These are phyloP conservation scores for Fukomys damarensis DNA, from an alignment of 2,113 vertebrate genomes.

Conservation along the genomic window DNA sequence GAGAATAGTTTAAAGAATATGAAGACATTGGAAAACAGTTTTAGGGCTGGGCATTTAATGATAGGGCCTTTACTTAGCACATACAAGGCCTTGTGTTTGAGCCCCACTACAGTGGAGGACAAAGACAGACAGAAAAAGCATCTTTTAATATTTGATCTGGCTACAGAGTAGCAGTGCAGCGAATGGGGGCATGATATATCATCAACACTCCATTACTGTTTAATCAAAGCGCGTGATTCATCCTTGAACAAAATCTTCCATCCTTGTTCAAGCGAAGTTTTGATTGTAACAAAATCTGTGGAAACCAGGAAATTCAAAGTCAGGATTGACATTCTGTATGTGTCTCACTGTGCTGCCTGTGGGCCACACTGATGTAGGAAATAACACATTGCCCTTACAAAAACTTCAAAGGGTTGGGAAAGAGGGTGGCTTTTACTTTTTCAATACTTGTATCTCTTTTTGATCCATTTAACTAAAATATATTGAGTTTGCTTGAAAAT, in stretches of 20 bases:
- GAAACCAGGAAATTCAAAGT: slow-evolving; percentile 71
- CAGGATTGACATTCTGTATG: slow-evolving; percentile 19
- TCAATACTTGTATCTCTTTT: background rate
- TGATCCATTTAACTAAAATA: background rate
- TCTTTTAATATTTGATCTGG: background rate
- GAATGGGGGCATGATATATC: background rate
- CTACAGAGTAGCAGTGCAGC: background rate
- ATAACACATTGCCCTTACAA: background rate
- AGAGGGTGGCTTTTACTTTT: background rate
- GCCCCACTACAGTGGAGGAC: background rate
- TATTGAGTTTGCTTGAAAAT: background rate
- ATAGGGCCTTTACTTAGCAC: background rate
- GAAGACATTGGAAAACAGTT: too few relatives aligned
- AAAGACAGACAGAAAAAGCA: background rate
- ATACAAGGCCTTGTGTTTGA: background rate
- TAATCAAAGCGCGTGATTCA: slow-evolving; percentile 45
- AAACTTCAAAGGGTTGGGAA: background rate
- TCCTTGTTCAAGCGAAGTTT: background rate
- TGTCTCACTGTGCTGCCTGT: background rate
- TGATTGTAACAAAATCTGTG: slow-evolving; percentile 57
- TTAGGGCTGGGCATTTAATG: too few relatives aligned
- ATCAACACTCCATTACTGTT: background rate
- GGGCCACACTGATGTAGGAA: background rate
- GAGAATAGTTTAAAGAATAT: too few relatives aligned
- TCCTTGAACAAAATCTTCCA: slow-evolving; percentile 62